Conservation (phyloP, 2,797 vertebrate species). For the Chelmon rostratus region DNA sequence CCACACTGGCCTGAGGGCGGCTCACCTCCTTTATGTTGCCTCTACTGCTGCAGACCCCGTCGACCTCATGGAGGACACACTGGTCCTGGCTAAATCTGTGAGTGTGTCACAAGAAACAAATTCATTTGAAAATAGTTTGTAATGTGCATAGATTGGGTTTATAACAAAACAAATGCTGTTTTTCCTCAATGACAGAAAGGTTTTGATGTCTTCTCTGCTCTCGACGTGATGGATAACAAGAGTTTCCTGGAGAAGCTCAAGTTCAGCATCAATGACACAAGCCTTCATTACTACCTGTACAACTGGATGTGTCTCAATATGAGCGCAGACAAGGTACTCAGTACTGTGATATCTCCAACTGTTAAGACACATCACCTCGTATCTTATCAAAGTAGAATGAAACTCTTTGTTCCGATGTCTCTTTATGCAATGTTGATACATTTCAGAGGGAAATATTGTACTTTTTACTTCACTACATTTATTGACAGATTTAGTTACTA, state of each 20-base stretch:
- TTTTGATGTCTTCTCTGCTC: constrained; percentile 91
- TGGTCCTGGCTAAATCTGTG: constrained; percentile 94
- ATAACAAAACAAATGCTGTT: not conserved
- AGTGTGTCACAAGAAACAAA: constrained; percentile 63
- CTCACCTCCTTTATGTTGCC: constrained; percentile 90
- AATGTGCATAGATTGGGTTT: not conserved
- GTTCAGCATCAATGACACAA: constrained; percentile 89
- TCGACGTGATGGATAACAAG: constrained; percentile 95
- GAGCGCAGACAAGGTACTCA: constrained; percentile 91
- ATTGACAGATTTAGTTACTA: too few species aligned
- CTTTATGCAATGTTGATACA: too few species aligned
- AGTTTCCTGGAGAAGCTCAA: constrained; percentile 95
- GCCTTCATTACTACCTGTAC: constrained; percentile 96
- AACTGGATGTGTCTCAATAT: constrained; percentile 97
- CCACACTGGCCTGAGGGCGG: constrained; percentile 92
- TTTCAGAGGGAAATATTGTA: not conserved
- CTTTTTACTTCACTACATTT: not conserved
- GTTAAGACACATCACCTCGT: not conserved
- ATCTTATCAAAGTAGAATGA: not conserved
- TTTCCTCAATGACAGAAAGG: constrained; percentile 63
- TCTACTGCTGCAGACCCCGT: constrained; percentile 87
- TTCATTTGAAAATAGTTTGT: not conserved
- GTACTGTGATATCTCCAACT: not conserved
- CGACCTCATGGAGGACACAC: constrained; percentile 91
- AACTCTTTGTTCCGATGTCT: not conserved